phyloP scores from a whole-genome alignment of 2,113 vertebrate species.

The Centropus unirufus region DNA sequence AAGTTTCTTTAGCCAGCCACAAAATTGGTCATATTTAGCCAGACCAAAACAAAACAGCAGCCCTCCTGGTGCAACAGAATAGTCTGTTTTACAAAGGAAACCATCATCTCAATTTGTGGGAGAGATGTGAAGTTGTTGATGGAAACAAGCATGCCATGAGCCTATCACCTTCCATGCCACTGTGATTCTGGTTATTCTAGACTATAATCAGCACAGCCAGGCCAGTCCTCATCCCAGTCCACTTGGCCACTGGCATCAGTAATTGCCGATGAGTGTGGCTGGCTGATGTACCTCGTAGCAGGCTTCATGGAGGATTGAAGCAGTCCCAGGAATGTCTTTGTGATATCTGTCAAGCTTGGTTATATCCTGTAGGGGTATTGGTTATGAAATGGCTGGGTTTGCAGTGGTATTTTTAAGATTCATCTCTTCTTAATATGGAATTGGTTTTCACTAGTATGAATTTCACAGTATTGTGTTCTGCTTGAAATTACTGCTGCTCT shows the following conservation, averaged over 20 bases:
- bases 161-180: background rate
- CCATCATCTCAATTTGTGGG: background rate
- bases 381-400: background rate
- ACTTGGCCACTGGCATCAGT: background rate
- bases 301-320: accelerated
- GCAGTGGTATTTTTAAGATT: background rate
- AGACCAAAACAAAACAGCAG: background rate
- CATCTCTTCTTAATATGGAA: background rate
- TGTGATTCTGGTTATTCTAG: background rate
- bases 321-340: background rate
- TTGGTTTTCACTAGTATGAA: background rate
- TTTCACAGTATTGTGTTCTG: background rate
- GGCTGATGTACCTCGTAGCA: background rate
- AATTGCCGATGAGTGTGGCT: background rate
- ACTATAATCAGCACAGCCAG: background rate
- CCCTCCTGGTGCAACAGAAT: background rate
- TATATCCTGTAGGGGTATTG: background rate
- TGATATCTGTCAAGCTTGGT: background rate
- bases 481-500: background rate
- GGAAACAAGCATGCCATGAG: background rate
- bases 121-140: background rate
- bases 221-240: background rate
- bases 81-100: background rate
- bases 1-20: background rate
- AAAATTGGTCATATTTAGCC: background rate